phyloP scores from a whole-genome alignment of 1,140 invertebrate species.

The Diprion similis region DNA sequence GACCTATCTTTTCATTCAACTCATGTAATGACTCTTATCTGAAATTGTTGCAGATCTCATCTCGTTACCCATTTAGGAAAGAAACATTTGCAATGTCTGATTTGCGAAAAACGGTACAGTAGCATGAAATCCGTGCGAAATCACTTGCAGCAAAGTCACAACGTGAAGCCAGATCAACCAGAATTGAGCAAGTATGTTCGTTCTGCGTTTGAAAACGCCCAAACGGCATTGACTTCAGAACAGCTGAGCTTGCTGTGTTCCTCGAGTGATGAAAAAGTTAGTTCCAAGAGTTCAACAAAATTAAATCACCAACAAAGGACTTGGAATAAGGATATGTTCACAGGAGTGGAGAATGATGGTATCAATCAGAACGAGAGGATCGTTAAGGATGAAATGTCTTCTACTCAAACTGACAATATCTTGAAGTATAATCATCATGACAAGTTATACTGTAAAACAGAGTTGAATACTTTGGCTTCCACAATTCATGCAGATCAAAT shows the following conservation, averaged over 20 bases:
- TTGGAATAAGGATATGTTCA: too few relatives aligned
- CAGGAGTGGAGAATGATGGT: too few relatives aligned
- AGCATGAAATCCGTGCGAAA: conserved; percentile 5
- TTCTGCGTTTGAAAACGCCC: background rate
- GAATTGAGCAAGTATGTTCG: background rate
- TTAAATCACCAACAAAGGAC: too few relatives aligned
- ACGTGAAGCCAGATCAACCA: background rate
- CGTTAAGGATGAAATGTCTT: too few relatives aligned
- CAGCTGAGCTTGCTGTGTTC: too few relatives aligned
- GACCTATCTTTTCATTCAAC: too few relatives aligned
- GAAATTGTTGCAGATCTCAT: conserved; percentile 24
- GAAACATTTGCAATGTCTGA: conserved; percentile 28
- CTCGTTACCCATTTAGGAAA: conserved; percentile 37
- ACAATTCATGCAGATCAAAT: background rate
- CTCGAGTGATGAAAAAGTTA: too few relatives aligned
- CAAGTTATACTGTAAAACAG: background rate
- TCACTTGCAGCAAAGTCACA: background rate
- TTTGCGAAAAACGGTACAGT: conserved; percentile 10
- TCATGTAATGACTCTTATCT: background rate
- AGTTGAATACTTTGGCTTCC: background rate
- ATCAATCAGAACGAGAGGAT: too few relatives aligned
- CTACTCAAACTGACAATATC: too few relatives aligned
- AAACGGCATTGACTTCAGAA: background rate
- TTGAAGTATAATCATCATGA: too few relatives aligned
- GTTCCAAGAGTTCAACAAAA: too few relatives aligned